Evolutionary conservation across 2,113 vertebrate species (phyloP).

Genomic region (Zapus hudsonius): DNA sequence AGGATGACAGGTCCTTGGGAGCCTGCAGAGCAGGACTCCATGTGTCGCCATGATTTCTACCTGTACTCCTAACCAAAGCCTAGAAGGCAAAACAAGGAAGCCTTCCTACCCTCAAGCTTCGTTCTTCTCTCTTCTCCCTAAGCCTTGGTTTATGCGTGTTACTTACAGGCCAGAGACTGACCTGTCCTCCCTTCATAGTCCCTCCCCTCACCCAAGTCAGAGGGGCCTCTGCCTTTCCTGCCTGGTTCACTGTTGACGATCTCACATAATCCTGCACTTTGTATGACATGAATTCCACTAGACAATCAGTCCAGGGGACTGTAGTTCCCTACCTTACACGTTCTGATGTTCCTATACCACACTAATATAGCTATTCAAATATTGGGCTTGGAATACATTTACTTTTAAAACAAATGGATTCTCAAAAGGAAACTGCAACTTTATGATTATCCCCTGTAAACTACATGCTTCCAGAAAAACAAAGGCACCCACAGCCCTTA

Average conservation of each 20-base stretch:
- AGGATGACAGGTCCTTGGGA: background rate
- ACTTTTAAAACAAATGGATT: background rate
- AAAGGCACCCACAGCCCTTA: background rate
- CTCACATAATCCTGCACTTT: background rate
- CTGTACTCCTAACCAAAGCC: background rate
- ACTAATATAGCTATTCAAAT: background rate
- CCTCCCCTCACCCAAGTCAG: background rate
- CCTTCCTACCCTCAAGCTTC: background rate
- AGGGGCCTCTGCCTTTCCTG: background rate
- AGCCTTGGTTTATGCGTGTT: background rate
- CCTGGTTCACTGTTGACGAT: background rate
- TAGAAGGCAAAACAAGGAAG: background rate
- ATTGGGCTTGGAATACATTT: background rate
- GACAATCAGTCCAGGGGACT: background rate
- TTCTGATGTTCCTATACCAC: background rate
- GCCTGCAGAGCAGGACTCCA: accelerated
- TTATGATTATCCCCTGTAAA: background rate
- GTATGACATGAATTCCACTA: background rate
- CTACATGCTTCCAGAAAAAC: background rate
- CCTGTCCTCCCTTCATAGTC: background rate
- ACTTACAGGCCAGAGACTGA: background rate
- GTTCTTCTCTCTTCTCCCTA: background rate
- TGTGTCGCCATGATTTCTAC: too few species aligned
- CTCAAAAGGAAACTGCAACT: background rate
- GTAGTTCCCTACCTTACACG: background rate